Percentiles rank a stretch among this genome's conserved stretches.
These are phyloP conservation scores for Caenorhabditis elegans DNA, from an alignment of 1,140 invertebrate genomes.

Conservation along the genomic window DNA sequence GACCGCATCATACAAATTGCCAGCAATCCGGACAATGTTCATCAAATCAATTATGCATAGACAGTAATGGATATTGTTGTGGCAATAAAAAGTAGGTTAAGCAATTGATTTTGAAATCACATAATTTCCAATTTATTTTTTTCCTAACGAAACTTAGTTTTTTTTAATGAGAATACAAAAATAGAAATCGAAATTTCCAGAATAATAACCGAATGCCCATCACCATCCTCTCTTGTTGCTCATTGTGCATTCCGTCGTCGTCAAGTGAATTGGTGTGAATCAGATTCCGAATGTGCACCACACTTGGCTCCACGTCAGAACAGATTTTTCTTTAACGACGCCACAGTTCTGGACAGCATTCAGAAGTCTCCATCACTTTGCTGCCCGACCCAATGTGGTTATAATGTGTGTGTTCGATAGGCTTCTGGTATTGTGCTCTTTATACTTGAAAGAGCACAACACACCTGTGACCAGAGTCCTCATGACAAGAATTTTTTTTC, in stretches of 20 bases:
- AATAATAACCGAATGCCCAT: neutral
- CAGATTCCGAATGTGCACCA: neutral
- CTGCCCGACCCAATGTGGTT: conserved; percentile 19
- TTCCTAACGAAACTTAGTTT: no score
- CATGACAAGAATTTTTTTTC: no score
- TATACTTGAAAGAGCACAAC: neutral
- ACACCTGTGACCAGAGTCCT: no score
- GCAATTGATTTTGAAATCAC: neutral
- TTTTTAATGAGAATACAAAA: no score
- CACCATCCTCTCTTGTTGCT: neutral
- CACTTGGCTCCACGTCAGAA: neutral
- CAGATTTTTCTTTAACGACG: neutral
- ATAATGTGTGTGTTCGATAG: conserved; percentile 19
- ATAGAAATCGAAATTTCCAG: no score
- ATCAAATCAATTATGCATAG: neutral
- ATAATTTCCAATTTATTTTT: no score
- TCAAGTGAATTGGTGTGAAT: neutral
- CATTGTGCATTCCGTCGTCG: neutral
- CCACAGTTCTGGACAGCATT: neutral
- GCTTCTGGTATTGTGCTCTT: no score
- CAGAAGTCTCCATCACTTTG: neutral
- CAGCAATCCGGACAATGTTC: conserved; percentile 3
- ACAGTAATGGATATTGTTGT: conserved; percentile 10
- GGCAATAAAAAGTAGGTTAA: neutral
- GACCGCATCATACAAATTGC: neutral